Conservation (phyloP, 2,797 vertebrate species). For the Poliocrania exsul region DNA sequence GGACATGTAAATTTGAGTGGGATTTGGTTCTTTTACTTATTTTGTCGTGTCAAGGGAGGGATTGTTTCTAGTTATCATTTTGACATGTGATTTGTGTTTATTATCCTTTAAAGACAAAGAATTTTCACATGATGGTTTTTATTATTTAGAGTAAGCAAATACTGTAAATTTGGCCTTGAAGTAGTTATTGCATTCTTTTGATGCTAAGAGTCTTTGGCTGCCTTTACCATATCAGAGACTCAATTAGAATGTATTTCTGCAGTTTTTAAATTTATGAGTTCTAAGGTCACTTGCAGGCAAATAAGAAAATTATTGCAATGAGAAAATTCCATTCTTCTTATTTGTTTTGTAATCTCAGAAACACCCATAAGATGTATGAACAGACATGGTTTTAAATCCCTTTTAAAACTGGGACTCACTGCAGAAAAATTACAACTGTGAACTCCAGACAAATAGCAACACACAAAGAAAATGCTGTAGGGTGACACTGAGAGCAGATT, state of each 20-base stretch:
- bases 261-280: neutral
- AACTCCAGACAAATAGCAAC: neutral
- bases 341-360: constrained; percentile 31
- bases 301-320: neutral
- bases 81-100: constrained; percentile 31
- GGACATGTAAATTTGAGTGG: neutral
- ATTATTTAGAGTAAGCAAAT: constrained; percentile 23
- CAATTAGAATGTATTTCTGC: neutral
- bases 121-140: constrained; percentile 22
- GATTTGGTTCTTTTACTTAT: neutral
- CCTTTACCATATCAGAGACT: neutral
- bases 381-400: neutral
- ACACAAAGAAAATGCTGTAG: neutral
- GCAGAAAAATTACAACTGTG: neutral
- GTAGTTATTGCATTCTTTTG: constrained; percentile 2
- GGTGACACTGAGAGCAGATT: neutral
- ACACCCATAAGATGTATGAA: neutral
- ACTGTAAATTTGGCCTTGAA: constrained; percentile 24
- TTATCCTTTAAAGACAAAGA: constrained; percentile 25
- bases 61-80: neutral
- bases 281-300: neutral
- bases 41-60: neutral
- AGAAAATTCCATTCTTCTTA: neutral
- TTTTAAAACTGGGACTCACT: neutral
- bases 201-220: neutral